Evolutionary conservation across 2,113 vertebrate genomes (phyloP).

Genomic region (Oceanites oceanicus): DNA sequence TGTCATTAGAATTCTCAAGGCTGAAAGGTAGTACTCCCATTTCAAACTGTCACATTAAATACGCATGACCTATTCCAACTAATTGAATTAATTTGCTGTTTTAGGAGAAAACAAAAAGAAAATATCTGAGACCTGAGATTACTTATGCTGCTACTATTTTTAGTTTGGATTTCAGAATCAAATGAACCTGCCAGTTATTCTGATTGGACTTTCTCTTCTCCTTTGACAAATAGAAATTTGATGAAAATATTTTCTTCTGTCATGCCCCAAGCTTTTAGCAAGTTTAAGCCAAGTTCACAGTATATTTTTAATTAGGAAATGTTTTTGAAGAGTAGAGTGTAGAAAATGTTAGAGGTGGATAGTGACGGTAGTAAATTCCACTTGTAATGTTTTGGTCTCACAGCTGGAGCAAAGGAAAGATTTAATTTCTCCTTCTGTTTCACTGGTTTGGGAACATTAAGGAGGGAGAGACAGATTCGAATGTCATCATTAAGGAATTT

Average conservation of each 20-base stretch:
- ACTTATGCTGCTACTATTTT: background rate
- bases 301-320: background rate
- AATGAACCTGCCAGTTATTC: background rate
- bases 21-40: background rate
- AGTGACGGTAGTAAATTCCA: background rate
- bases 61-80: background rate
- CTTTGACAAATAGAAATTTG: background rate
- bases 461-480: background rate
- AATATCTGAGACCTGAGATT: background rate
- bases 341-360: background rate
- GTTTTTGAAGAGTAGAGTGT: background rate
- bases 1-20: background rate
- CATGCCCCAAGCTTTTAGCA: background rate
- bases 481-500: background rate
- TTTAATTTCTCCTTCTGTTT: background rate
- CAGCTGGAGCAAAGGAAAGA: background rate
- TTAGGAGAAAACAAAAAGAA: background rate
- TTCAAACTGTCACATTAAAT: slow-evolving; percentile 28
- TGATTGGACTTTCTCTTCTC: background rate
- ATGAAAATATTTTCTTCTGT: background rate
- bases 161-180: background rate
- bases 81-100: slow-evolving; percentile 30
- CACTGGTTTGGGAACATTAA: background rate
- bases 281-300: background rate
- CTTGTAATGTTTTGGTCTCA: background rate